Conservation (phyloP, 2,113 vertebrate genomes). For the Syngnathoides biaculeatus region DNA sequence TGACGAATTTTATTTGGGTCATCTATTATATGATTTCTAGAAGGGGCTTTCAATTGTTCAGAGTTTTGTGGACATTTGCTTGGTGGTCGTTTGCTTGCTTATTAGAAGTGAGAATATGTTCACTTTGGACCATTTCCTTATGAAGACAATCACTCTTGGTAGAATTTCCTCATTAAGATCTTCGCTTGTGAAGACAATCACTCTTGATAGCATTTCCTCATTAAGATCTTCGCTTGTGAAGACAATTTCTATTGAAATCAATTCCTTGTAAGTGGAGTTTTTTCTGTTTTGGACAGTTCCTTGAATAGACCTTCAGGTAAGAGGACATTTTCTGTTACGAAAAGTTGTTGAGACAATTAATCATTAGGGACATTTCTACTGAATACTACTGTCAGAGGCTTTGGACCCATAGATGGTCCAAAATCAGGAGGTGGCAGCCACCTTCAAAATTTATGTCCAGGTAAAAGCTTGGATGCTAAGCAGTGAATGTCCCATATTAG, state of each 20-base stretch:
- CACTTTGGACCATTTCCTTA: neutral
- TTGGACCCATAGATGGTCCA: neutral
- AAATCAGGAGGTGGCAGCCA: neutral
- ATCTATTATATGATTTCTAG: too few relatives aligned
- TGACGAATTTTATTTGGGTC: neutral
- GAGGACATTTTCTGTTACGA: neutral
- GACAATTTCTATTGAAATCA: neutral
- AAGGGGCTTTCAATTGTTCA: too few relatives aligned
- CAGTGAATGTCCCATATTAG: neutral
- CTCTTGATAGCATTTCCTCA: neutral
- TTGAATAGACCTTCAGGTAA: too few relatives aligned
- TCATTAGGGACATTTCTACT: neutral
- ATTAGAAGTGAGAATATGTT: too few relatives aligned
- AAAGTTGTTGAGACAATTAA: neutral
- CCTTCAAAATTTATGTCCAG: neutral
- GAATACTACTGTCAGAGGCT: too few relatives aligned
- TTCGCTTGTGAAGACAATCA: neutral
- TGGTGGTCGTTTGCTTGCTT: too few relatives aligned
- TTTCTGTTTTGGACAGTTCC: neutral
- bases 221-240: neutral
- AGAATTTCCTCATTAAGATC: neutral
- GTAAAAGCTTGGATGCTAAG: neutral
- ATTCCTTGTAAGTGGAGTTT: neutral
- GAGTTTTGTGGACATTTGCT: too few relatives aligned
- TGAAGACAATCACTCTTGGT: neutral